phyloP scores from a whole-genome alignment of 2,888 invertebrate species.

The Chymomyza fuscimana region DNA sequence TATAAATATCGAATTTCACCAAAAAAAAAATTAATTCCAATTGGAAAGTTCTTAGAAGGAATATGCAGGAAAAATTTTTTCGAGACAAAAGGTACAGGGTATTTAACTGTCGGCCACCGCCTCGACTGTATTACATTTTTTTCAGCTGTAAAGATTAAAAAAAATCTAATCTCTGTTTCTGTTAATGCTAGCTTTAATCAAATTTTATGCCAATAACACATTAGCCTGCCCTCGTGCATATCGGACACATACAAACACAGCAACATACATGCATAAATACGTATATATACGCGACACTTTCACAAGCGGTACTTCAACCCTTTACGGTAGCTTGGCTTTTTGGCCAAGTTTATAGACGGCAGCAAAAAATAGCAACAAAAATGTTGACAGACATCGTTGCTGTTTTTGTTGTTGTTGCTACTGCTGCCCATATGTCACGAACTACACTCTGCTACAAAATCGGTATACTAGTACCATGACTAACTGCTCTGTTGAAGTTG shows the following conservation, averaged over 20 bases:
- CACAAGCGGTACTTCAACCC: constrained; percentile 13
- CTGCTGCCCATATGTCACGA: constrained; percentile 32
- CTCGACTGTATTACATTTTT: no score
- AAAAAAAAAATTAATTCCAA: no score
- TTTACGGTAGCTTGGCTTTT: constrained; percentile 29
- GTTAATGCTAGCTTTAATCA: no score
- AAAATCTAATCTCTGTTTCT: no score
- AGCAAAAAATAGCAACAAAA: not conserved
- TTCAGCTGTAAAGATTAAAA: no score
- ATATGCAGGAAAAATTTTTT: no score
- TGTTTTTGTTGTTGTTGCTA: constrained; percentile 1
- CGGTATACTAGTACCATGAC: not conserved
- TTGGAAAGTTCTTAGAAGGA: no score
- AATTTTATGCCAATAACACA: no score
- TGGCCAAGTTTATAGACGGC: constrained; percentile 37
- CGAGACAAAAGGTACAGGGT: no score
- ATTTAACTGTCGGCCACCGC: no score
- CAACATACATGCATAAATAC: not conserved
- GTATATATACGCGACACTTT: not conserved
- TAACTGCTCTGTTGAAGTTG: constrained; percentile 13
- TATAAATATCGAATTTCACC: no score
- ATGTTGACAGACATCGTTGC: constrained; percentile 25
- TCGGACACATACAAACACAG: constrained; percentile 13
- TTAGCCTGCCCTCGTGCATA: not conserved
- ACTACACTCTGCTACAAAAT: not conserved